These are phyloP conservation scores for Clarias macrocephalus DNA, from an alignment of 2,113 vertebrate species.

Conservation along the genomic window DNA sequence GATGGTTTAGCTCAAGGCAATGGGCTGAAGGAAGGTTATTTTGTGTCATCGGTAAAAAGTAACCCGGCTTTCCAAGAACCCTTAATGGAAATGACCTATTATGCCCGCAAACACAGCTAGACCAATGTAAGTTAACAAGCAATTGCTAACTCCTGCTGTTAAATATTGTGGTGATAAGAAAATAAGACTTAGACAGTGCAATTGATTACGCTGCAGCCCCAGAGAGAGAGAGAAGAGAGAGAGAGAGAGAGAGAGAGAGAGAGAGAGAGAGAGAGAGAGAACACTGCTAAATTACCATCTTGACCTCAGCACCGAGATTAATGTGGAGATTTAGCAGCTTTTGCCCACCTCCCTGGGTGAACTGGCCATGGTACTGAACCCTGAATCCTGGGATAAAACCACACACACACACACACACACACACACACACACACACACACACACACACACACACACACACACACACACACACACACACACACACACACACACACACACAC, in stretches of 20 bases:
- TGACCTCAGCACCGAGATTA: constrained; percentile 50
- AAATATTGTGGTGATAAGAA: constrained; percentile 44
- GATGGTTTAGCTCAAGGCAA: background rate
- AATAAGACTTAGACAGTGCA: constrained; percentile 41
- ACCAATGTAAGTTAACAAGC: constrained; percentile 36
- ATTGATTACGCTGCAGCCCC: constrained; percentile 37
- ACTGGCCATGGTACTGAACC: constrained; percentile 14
- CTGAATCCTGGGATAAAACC: constrained; percentile 22
- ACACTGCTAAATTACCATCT: constrained; percentile 46
- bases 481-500: background rate
- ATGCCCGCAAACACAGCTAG: background rate
- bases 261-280: constrained; percentile 4
- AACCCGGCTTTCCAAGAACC: background rate
- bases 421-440: background rate
- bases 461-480: too few species aligned
- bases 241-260: background rate
- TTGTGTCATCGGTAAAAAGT: background rate
- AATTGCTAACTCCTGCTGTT: constrained; percentile 15
- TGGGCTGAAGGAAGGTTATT: background rate
- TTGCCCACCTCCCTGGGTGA: constrained; percentile 23
- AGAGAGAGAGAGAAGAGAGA: background rate
- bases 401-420: background rate
- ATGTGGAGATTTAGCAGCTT: constrained; percentile 47
- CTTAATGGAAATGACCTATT: background rate
- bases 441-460: background rate